Percentiles rank a stretch among this genome's conserved stretches.
Conservation (phyloP, 2,888 invertebrate species). For the Drymonia ruficornis region DNA sequence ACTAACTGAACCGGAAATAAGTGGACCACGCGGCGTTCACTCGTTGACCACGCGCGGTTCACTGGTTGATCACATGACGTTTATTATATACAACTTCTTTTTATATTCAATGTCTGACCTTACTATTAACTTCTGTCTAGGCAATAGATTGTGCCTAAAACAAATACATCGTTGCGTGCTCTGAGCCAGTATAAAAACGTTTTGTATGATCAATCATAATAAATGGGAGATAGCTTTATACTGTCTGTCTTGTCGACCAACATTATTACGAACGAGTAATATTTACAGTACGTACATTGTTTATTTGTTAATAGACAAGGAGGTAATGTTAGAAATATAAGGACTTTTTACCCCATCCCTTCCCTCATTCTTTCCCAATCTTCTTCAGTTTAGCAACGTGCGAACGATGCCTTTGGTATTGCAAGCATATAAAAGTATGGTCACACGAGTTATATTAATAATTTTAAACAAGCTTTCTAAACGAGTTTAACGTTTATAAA, state of each 20-base stretch:
- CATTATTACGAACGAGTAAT: not conserved
- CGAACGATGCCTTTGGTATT: too few relatives aligned
- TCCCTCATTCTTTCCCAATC: too few relatives aligned
- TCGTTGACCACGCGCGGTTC: too few relatives aligned
- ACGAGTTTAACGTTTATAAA: too few relatives aligned
- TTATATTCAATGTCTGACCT: not conserved
- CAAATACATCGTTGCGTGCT: conserved; percentile 15
- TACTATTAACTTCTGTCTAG: not conserved
- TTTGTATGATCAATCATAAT: conserved; percentile 19
- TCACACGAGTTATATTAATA: too few relatives aligned
- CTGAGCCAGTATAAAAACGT: conserved; percentile 10
- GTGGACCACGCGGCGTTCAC: too few relatives aligned
- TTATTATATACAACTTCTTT: not conserved
- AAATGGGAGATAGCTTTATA: conserved; percentile 12
- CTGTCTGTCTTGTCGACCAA: not conserved
- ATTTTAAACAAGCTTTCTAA: too few relatives aligned
- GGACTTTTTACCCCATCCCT: too few relatives aligned
- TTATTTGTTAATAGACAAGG: not conserved
- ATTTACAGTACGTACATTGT: too few relatives aligned
- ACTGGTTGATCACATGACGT: not conserved
- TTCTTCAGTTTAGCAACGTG: too few relatives aligned
- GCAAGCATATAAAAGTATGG: too few relatives aligned
- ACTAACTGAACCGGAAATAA: too few relatives aligned
- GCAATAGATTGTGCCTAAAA: conserved; percentile 10
- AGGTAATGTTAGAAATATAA: not conserved